A percentile compares a stretch with the other conserved stretches of the same genome.
These are phyloP conservation scores for Podiceps cristatus DNA, from an alignment of 2,113 vertebrate species.

Conservation along the genomic window DNA sequence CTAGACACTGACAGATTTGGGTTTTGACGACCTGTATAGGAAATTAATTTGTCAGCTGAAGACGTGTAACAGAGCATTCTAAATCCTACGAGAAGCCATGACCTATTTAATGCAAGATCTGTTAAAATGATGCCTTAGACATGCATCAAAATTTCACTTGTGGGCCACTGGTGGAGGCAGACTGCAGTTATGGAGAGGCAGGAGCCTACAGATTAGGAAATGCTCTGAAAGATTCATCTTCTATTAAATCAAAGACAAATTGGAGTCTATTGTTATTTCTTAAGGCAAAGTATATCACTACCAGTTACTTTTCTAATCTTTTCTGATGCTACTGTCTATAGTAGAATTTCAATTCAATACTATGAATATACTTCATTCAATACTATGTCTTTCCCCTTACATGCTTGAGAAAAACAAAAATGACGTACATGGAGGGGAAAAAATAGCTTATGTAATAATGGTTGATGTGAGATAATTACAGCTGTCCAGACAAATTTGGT, in stretches of 20 bases:
- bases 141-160: not conserved
- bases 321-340: not conserved
- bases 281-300: not conserved
- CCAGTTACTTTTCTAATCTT: not conserved
- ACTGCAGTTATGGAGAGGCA: not conserved
- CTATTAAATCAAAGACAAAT: not conserved
- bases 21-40: not conserved
- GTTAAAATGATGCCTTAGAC: not conserved
- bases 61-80: not conserved
- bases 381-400: not conserved
- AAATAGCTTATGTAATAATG: not conserved
- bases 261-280: not conserved
- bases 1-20: not conserved
- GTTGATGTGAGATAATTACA: not conserved
- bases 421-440: not conserved
- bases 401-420: not conserved
- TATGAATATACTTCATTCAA: not conserved
- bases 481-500: not conserved
- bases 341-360: not conserved
- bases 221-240: not conserved
- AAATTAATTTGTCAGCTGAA: slow-evolving; percentile 44
- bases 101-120: slow-evolving; percentile 29
- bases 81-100: not conserved
- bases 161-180: not conserved
- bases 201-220: not conserved